Conservation (phyloP, 2,888 invertebrate genomes). For the Deilephila elpenor region DNA sequence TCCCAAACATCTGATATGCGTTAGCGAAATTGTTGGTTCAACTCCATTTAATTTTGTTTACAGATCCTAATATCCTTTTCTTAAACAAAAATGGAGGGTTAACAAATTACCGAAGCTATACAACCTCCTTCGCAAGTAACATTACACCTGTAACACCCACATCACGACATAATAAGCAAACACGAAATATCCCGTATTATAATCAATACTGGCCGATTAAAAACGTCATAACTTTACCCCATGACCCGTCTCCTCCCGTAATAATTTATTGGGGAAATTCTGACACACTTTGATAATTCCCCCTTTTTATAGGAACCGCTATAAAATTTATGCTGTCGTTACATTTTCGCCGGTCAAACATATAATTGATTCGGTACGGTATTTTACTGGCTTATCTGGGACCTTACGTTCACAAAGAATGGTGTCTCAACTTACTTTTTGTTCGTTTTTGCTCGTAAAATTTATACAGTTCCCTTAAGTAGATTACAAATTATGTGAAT, state of each 20-base stretch:
- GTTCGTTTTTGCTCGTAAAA: background rate
- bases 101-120: no score
- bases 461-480: background rate
- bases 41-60: no score
- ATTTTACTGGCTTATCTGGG: background rate
- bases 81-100: no score
- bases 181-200: background rate
- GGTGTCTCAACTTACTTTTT: background rate
- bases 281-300: constrained; percentile 65
- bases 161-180: background rate
- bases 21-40: no score
- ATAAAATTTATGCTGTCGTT: constrained; percentile 65
- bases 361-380: constrained; percentile 55
- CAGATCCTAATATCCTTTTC: no score
- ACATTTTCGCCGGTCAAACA: constrained; percentile 51
- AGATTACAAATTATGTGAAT: background rate
- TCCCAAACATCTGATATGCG: no score
- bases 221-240: constrained; percentile 10
- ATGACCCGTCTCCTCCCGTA: constrained; percentile 32
- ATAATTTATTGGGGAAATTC: constrained; percentile 66
- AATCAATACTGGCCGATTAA: background rate
- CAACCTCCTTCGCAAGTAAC: no score
- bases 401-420: constrained; percentile 6
- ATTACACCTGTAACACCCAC: no score
- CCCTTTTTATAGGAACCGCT: constrained; percentile 63